Conservation (phyloP, 2,888 invertebrate genomes). For the Drosophila kuntzei region DNA sequence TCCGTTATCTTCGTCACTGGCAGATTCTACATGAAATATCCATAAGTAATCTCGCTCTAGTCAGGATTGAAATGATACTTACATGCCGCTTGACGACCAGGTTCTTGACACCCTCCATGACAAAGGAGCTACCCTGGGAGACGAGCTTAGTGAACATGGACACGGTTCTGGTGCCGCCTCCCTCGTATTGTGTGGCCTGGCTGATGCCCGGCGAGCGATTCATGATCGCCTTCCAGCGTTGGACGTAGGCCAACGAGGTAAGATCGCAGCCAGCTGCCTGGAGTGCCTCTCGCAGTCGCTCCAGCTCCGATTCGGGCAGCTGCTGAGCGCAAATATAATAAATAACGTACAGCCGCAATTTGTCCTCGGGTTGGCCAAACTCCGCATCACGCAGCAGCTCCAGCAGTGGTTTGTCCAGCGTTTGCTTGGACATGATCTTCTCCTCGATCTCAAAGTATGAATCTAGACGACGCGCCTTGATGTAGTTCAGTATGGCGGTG, state of each 20-base stretch:
- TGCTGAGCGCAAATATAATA: slow-evolving; percentile 94
- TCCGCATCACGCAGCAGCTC: slow-evolving; percentile 95
- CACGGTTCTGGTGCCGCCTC: slow-evolving; percentile 97
- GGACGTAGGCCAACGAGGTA: slow-evolving; percentile 94
- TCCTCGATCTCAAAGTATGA: slow-evolving; percentile 99
- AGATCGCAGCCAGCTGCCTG: slow-evolving; percentile 94
- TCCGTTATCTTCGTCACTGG: slow-evolving; percentile 98
- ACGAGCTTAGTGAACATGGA: slow-evolving; percentile 99
- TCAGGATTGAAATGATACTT: slow-evolving; percentile 84
- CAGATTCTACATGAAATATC: slow-evolving; percentile 89
- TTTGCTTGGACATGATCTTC: slow-evolving; percentile 96
- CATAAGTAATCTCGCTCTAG: background rate
- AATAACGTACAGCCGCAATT: slow-evolving; percentile 96
- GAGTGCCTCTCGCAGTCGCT: slow-evolving; percentile 92
- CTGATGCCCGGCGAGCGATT: slow-evolving; percentile 84
- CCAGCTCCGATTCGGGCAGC: slow-evolving; percentile 93
- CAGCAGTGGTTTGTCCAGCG: slow-evolving; percentile 92
- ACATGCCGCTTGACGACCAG: slow-evolving; percentile 99
- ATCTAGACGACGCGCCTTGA: slow-evolving; percentile 96
- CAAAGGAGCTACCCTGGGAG: slow-evolving; percentile 98
- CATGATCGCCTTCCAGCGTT: slow-evolving; percentile 91
- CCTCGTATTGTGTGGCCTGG: slow-evolving; percentile 93
- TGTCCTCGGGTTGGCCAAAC: slow-evolving; percentile 95
- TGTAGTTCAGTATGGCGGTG: slow-evolving; percentile 94
- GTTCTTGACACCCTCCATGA: slow-evolving; percentile 99